phyloP scores from a whole-genome alignment of 2,797 vertebrate genomes.

The Rousettus madagascariensis region DNA sequence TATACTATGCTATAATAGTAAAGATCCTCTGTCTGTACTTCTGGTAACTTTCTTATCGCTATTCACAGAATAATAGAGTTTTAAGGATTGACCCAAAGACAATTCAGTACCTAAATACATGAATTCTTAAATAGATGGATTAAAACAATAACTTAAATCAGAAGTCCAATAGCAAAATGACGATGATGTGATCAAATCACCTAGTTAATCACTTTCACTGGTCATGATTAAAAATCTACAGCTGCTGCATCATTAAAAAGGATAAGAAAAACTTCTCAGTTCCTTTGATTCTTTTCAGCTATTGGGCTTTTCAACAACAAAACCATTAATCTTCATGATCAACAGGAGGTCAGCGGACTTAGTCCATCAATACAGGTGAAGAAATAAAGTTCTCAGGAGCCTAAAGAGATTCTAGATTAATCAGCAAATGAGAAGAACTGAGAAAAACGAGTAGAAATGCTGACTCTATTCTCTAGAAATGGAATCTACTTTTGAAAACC shows the following conservation, averaged over 20 bases:
- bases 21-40: neutral
- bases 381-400: neutral
- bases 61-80: neutral
- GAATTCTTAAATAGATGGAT: conserved; percentile 22
- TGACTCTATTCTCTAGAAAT: neutral
- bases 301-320: conserved; percentile 32
- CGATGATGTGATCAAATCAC: neutral
- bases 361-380: conserved; percentile 4
- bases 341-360: neutral
- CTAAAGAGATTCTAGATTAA: neutral
- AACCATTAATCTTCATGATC: neutral
- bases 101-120: conserved; percentile 15
- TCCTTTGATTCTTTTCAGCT: neutral
- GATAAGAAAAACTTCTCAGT: neutral
- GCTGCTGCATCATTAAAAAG: neutral
- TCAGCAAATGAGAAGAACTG: neutral
- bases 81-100: conserved; percentile 7
- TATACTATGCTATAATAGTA: neutral
- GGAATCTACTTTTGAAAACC: neutral
- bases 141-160: conserved; percentile 50
- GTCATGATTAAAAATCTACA: conserved; percentile 20
- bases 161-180: conserved; percentile 38
- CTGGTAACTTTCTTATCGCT: conserved; percentile 12
- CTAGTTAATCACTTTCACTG: conserved; percentile 3
- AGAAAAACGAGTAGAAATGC: conserved; percentile 16